A percentile compares a stretch with the other conserved stretches of the same genome.
Evolutionary conservation across 37 sponge, comb jelly and placozoan genomes (phyloP).

Genomic region (Beroe forskalii): DNA sequence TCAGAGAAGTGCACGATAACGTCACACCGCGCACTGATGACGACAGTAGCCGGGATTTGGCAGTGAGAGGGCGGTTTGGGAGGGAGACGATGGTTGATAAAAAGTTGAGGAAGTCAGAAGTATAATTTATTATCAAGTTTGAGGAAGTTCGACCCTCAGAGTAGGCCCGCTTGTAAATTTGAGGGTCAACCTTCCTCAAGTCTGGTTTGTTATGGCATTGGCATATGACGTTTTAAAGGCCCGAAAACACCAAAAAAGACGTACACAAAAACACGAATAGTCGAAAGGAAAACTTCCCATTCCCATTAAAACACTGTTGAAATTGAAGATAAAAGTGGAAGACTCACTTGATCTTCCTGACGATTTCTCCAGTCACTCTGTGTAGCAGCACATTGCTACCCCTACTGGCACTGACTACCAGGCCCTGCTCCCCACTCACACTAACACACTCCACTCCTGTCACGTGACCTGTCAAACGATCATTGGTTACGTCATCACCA

Average conservation of each 20-base stretch:
- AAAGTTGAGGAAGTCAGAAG: neutral
- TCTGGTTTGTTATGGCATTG: too few species aligned
- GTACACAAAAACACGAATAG: too few species aligned
- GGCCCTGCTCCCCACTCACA: slow-evolving; percentile 73
- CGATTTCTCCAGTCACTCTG: slow-evolving; percentile 46
- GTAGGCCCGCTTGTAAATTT: too few species aligned
- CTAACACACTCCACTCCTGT: slow-evolving; percentile 72
- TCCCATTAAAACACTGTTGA: too few species aligned
- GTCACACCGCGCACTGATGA: slow-evolving; percentile 58
- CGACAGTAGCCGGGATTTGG: slow-evolving; percentile 61
- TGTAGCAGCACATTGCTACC: slow-evolving; percentile 1
- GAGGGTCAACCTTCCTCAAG: too few species aligned
- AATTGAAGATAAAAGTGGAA: too few species aligned
- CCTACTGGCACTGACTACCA: slow-evolving; percentile 78
- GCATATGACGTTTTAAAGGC: too few species aligned
- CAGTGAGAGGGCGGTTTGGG: slow-evolving; percentile 68
- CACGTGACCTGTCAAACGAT: slow-evolving; percentile 88
- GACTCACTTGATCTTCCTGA: slow-evolving; percentile 32
- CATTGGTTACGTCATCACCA: too few species aligned
- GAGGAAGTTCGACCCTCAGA: too few species aligned
- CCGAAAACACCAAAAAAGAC: too few species aligned
- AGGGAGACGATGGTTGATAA: slow-evolving; percentile 37
- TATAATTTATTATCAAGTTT: too few species aligned
- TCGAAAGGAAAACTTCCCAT: too few species aligned
- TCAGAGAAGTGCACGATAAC: slow-evolving; percentile 79